phyloP scores from a whole-genome alignment of 2,888 invertebrate species.

The Harpalus rufipes region DNA sequence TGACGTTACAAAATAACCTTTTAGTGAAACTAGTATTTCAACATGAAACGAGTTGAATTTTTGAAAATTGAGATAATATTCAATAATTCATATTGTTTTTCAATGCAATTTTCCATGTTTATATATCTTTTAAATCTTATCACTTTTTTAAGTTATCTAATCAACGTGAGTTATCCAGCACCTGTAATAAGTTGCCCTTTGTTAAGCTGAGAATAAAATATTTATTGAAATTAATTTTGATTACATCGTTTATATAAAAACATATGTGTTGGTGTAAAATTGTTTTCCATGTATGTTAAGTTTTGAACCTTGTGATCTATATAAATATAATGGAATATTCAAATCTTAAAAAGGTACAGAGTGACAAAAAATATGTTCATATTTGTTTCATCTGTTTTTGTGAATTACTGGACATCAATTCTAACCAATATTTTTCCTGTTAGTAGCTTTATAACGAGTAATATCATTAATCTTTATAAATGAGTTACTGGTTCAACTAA shows the following conservation, averaged over 20 bases:
- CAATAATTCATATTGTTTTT: constrained; percentile 21
- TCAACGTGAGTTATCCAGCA: constrained; percentile 51
- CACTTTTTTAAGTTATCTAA: constrained; percentile 59
- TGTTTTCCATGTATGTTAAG: constrained; percentile 10
- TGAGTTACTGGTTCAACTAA: constrained; percentile 21
- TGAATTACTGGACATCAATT: constrained; percentile 9
- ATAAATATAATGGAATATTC: constrained; percentile 9
- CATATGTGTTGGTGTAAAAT: constrained; percentile 37
- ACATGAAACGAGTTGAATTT: constrained; percentile 11
- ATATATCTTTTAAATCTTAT: constrained; percentile 55
- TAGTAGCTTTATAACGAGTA: neutral
- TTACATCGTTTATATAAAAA: constrained; percentile 17
- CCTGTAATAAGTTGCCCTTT: constrained; percentile 52
- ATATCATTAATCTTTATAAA: constrained; percentile 19
- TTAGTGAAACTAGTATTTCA: constrained; percentile 15
- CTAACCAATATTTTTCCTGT: neutral
- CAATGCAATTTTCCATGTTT: constrained; percentile 20
- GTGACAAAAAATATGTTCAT: constrained; percentile 30
- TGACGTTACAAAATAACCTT: constrained; percentile 44
- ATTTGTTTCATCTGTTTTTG: constrained; percentile 18
- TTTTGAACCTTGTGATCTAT: constrained; percentile 31
- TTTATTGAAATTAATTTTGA: constrained; percentile 48
- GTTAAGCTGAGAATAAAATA: constrained; percentile 29
- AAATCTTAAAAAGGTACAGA: constrained; percentile 33
- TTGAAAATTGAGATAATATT: constrained; percentile 16